These are phyloP conservation scores for Microtus ochrogaster DNA, from an alignment of 2,113 vertebrate genomes.

Conservation along the genomic window DNA sequence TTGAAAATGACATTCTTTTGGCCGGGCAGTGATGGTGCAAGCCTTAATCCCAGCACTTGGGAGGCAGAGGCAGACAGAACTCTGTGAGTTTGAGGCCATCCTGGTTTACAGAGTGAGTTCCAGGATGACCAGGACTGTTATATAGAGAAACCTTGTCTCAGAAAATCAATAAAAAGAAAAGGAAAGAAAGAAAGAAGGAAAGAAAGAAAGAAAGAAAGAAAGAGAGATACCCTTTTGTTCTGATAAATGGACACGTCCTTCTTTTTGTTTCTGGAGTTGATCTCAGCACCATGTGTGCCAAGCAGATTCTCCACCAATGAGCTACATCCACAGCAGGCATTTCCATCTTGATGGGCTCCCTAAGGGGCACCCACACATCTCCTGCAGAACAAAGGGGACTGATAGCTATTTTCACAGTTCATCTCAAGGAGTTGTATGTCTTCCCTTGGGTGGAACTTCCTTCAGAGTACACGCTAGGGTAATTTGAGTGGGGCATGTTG, in stretches of 20 bases:
- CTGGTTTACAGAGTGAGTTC: too few relatives aligned
- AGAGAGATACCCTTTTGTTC: neutral
- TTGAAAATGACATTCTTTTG: neutral
- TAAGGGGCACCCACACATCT: neutral
- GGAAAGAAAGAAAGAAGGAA: too few relatives aligned
- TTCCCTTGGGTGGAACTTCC: neutral
- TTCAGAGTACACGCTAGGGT: neutral
- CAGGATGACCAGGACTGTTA: too few relatives aligned
- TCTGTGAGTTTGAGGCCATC: too few relatives aligned
- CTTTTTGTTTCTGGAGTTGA: neutral
- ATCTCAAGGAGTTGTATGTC: neutral
- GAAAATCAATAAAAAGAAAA: too few relatives aligned
- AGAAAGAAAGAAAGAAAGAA: too few relatives aligned
- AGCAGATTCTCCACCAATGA: neutral
- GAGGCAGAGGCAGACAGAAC: too few relatives aligned
- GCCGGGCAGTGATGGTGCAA: too few relatives aligned
- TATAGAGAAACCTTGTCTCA: too few relatives aligned
- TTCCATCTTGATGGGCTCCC: constrained; percentile 10
- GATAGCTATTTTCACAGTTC: neutral
- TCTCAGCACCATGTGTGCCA: neutral
- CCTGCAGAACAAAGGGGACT: neutral
- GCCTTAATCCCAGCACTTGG: too few relatives aligned
- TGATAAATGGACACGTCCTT: constrained; percentile 6
- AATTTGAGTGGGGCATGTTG: neutral
- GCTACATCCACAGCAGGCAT: neutral